These are phyloP conservation scores for Apostichopus californicus DNA, from an alignment of 35 echinoderm and acorn worm species.

Conservation along the genomic window DNA sequence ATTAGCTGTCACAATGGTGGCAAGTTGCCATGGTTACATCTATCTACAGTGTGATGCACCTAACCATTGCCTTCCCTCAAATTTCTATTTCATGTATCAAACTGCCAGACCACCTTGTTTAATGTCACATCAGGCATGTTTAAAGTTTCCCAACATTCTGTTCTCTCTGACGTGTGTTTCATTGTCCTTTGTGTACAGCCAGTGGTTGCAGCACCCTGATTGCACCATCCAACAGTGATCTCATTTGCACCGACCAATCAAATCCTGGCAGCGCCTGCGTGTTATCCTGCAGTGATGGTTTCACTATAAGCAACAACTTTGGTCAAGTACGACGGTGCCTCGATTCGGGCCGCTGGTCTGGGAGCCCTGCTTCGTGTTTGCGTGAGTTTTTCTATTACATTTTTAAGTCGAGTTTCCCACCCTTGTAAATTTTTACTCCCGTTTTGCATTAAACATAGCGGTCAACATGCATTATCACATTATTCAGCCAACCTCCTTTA, in stretches of 20 bases:
- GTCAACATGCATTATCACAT: neutral
- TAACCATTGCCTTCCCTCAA: too few relatives aligned
- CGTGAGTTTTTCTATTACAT: neutral
- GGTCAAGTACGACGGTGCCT: conserved; percentile 6
- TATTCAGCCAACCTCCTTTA: neutral
- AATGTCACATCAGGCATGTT: too few relatives aligned
- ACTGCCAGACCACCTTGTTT: too few relatives aligned
- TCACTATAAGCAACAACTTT: neutral
- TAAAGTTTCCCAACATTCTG: too few relatives aligned
- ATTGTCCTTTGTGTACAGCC: too few relatives aligned
- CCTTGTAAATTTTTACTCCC: neutral
- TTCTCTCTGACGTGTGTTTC: too few relatives aligned
- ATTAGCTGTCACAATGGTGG: too few relatives aligned
- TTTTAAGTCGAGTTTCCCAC: neutral
- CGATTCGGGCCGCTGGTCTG: neutral
- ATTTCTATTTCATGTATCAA: too few relatives aligned
- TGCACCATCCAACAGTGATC: neutral
- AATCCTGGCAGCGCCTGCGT: neutral
- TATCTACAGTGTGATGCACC: too few relatives aligned
- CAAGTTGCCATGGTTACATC: too few relatives aligned
- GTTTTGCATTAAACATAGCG: neutral
- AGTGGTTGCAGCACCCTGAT: neutral
- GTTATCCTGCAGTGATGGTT: neutral
- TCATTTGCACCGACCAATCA: neutral
- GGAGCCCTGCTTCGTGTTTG: neutral